Conservation (phyloP, 2,113 vertebrate genomes). For the Hoplias malabaricus region DNA sequence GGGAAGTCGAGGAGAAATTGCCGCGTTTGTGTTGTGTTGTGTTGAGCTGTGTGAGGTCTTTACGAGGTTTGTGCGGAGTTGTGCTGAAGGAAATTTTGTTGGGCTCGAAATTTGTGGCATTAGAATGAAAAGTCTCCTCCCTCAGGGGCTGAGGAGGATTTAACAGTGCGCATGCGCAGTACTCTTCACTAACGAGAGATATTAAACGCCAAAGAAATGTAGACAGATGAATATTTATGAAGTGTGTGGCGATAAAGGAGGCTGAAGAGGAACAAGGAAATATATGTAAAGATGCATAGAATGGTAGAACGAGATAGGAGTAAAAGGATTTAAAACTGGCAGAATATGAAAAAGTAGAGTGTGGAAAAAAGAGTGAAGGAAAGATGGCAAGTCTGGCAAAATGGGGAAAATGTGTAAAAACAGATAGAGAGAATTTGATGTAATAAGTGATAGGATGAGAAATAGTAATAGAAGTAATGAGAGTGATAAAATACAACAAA, state of each 20-base stretch:
- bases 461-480: background rate
- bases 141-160: background rate
- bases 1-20: too few species aligned
- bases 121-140: background rate
- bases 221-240: background rate
- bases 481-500: background rate
- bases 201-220: background rate
- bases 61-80: background rate
- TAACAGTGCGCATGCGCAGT: background rate
- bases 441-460: background rate
- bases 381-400: too few species aligned
- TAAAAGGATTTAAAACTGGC: too few species aligned
- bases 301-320: background rate
- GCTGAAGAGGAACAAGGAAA: background rate
- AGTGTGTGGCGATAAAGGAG: too few species aligned
- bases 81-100: background rate
- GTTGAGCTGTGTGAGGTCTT: too few species aligned
- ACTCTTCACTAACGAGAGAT: background rate
- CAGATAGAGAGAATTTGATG: background rate
- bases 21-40: background rate
- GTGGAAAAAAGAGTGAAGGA: background rate
- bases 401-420: background rate
- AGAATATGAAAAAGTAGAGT: too few species aligned
- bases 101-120: background rate
- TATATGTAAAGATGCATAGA: background rate